Conservation (phyloP, 2,888 invertebrate species). For the Mimumesa dahlbomi region DNA sequence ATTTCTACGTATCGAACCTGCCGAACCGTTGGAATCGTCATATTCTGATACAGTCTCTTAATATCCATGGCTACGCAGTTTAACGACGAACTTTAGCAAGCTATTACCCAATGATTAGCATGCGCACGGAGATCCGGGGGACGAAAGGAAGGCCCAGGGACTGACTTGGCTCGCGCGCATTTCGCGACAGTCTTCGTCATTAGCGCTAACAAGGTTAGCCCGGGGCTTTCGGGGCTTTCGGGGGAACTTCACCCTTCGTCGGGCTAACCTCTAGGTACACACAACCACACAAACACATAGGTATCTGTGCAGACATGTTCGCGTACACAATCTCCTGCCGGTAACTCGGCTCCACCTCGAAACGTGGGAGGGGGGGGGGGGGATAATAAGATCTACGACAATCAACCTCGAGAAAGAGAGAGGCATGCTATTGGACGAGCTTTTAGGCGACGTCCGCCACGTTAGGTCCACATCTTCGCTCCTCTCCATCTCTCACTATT, state of each 20-base stretch:
- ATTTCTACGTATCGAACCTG: no score
- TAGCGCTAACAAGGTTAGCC: conserved; percentile 78
- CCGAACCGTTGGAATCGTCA: no score
- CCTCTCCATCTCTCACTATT: neutral
- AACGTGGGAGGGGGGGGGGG: conserved; percentile 75
- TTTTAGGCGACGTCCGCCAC: conserved; percentile 74
- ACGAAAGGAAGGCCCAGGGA: no score
- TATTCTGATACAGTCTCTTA: no score
- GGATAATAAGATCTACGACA: conserved; percentile 79
- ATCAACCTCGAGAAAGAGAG: conserved; percentile 70
- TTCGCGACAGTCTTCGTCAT: conserved; percentile 73
- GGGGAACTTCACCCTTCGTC: conserved; percentile 46
- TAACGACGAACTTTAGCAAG: no score
- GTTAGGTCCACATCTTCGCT: conserved; percentile 68
- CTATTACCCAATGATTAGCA: no score
- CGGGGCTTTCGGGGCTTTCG: conserved; percentile 57
- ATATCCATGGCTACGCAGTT: no score
- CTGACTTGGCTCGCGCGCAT: conserved; percentile 64
- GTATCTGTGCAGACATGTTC: conserved; percentile 33
- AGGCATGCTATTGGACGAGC: conserved; percentile 70
- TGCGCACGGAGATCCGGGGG: no score
- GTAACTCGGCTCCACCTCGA: conserved; percentile 61
- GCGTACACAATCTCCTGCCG: conserved; percentile 42
- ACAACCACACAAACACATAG: conserved; percentile 24
- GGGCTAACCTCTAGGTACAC: conserved; percentile 52